Conservation (phyloP, 1,140 invertebrate species). For the Nymphalis io region DNA sequence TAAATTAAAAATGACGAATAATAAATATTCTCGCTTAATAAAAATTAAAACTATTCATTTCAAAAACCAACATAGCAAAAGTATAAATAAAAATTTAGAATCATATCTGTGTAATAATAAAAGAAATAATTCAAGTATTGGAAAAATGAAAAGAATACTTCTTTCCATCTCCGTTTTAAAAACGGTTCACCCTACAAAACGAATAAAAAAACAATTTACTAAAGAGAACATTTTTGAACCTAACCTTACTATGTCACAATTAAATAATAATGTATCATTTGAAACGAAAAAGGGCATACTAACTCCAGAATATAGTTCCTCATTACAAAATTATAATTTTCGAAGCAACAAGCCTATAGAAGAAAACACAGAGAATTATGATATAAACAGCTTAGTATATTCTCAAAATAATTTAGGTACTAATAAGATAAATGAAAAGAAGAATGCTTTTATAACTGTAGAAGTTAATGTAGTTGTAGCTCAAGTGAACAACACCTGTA, state of each 20-base stretch:
- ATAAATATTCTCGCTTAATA: constrained; percentile 14
- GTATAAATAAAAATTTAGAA: constrained; percentile 36
- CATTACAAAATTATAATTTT: constrained; percentile 33
- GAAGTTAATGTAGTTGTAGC: constrained; percentile 54
- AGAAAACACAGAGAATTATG: neutral
- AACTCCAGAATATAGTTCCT: constrained; percentile 28
- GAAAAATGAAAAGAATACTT: constrained; percentile 28
- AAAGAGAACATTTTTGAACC: constrained; percentile 48
- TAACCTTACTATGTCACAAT: neutral
- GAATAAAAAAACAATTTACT: constrained; percentile 45
- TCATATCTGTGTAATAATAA: constrained; percentile 39
- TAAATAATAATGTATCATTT: constrained; percentile 1
- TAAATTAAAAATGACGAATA: neutral
- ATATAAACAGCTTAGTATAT: neutral
- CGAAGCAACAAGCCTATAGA: constrained; percentile 24
- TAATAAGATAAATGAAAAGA: neutral
- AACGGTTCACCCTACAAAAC: constrained; percentile 34
- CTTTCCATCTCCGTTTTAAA: constrained; percentile 38
- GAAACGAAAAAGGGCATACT: constrained; percentile 44
- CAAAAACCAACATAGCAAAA: constrained; percentile 44
- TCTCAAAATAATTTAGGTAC: neutral
- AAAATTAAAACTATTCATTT: constrained; percentile 30
- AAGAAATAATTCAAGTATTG: constrained; percentile 22
- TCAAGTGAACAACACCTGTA: constrained; percentile 39
- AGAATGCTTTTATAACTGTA: constrained; percentile 40